Conservation (phyloP, 2,888 invertebrate species). For the Ephialtes manifestator region DNA sequence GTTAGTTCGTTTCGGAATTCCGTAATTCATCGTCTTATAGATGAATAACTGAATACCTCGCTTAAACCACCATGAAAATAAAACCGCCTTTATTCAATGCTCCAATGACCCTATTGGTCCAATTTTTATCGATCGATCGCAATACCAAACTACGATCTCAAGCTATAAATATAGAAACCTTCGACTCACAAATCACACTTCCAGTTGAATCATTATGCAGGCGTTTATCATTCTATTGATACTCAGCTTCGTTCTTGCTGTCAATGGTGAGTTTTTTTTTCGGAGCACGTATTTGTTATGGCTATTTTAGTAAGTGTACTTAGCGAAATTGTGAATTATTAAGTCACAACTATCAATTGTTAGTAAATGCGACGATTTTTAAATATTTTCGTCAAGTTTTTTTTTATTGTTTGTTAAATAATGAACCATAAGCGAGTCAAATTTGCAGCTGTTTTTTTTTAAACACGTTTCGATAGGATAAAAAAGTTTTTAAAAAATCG, state of each 20-base stretch:
- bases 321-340: no score
- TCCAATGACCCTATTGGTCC: conserved; percentile 9
- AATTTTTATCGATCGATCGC: background rate
- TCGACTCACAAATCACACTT: conserved; percentile 15
- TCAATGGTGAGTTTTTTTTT: conserved; percentile 18
- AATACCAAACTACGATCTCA: background rate
- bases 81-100: background rate
- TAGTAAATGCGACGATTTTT: no score
- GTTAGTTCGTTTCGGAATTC: conserved; percentile 22
- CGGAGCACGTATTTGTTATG: background rate
- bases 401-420: no score
- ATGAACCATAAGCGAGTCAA: no score
- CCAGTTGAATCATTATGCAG: conserved; percentile 11
- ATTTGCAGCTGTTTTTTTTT: no score
- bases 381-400: no score
- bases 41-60: conserved; percentile 7
- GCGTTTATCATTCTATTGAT: background rate
- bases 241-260: background rate
- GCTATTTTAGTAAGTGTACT: background rate
- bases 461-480: no score
- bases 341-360: no score
- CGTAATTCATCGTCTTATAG: conserved; percentile 13
- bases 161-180: conserved; percentile 26
- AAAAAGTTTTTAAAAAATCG: no score
- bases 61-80: background rate